phyloP scores from a whole-genome alignment of 2,797 vertebrate species.

The Trachops cirrhosus region DNA sequence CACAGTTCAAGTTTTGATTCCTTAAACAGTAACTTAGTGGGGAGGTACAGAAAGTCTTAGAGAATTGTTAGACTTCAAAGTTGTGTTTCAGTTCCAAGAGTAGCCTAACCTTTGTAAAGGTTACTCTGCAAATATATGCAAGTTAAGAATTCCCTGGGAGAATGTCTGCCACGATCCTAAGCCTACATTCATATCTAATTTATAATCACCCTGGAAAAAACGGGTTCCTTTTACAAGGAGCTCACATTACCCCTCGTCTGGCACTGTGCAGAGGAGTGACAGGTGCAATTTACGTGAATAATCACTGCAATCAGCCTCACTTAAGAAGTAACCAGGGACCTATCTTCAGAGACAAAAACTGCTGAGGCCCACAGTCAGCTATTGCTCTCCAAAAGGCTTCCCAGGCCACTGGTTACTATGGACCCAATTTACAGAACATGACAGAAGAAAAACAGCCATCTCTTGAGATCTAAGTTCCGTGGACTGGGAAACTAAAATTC shows the following conservation, averaged over 20 bases:
- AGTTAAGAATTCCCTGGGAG: conserved; percentile 62
- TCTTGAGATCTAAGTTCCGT: background rate
- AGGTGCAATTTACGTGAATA: conserved; percentile 70
- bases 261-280: conserved; percentile 57
- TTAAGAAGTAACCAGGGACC: conserved; percentile 28
- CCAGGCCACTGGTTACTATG: background rate
- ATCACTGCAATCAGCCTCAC: conserved; percentile 40
- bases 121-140: conserved; percentile 51
- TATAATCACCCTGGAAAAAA: conserved; percentile 64
- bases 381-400: background rate
- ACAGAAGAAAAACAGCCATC: background rate
- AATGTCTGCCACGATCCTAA: conserved; percentile 58
- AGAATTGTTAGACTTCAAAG: conserved; percentile 52
- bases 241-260: conserved; percentile 59
- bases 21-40: conserved; percentile 5
- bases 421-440: background rate
- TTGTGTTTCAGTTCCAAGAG: conserved; percentile 49
- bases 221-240: conserved; percentile 63
- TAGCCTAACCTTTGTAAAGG: conserved; percentile 56
- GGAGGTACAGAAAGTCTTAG: background rate
- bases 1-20: background rate
- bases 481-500: background rate
- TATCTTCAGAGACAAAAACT: background rate
- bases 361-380: conserved; percentile 2
- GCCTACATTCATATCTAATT: conserved; percentile 69